These are phyloP conservation scores for Acropternis orthonyx DNA, from an alignment of 2,797 vertebrate genomes.

Conservation along the genomic window DNA sequence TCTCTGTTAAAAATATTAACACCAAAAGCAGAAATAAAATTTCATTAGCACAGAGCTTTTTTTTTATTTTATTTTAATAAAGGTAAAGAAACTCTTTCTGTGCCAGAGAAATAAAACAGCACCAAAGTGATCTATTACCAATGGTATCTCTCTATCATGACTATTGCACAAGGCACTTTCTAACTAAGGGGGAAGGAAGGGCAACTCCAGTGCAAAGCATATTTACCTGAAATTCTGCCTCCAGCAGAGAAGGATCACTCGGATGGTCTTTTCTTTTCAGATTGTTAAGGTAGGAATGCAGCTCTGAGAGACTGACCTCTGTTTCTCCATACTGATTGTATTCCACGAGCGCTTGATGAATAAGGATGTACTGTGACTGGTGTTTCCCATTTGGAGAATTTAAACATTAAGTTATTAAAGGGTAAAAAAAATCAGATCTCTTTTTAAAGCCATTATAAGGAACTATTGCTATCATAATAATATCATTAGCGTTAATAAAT, in stretches of 20 bases:
- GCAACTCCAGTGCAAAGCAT: neutral
- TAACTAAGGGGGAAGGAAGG: neutral
- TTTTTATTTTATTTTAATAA: neutral
- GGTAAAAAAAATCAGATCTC: neutral
- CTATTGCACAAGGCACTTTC: neutral
- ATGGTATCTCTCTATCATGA: neutral
- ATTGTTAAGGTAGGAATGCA: constrained; percentile 79
- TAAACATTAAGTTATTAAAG: neutral
- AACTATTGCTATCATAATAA: neutral
- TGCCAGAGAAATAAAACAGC: neutral
- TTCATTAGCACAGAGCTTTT: neutral
- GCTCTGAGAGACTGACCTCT: constrained; percentile 83
- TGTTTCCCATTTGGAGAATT: neutral
- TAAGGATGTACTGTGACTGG: constrained; percentile 95
- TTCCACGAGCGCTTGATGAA: constrained; percentile 94
- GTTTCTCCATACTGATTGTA: constrained; percentile 95
- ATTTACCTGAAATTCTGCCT: constrained; percentile 89
- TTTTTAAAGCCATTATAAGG: neutral
- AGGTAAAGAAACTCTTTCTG: neutral
- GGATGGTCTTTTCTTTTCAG: constrained; percentile 79
- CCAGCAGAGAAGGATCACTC: constrained; percentile 81
- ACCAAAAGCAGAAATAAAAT: neutral
- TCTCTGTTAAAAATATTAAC: neutral
- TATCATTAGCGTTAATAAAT: neutral
- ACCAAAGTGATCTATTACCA: neutral